Evolutionary conservation across 92 coral and sea anemone species (phyloP).

Genomic region (Zoanthus sansibaricus): DNA sequence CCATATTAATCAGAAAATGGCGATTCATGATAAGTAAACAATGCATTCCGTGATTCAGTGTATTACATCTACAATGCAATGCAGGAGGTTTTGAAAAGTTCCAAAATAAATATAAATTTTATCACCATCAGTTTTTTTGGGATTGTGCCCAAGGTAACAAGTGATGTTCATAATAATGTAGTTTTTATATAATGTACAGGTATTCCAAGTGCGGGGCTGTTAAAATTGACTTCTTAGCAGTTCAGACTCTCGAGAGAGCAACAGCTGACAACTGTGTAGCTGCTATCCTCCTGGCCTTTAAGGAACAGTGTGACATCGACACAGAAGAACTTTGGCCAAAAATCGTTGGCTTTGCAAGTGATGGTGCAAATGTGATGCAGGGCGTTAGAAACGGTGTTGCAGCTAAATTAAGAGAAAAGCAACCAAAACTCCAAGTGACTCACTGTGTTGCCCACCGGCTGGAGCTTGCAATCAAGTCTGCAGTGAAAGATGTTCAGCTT

Average conservation of each 20-base stretch:
- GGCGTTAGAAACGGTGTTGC: conserved; percentile 49
- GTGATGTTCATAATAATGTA: too few relatives aligned
- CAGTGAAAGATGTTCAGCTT: conserved; percentile 36
- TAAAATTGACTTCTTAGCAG: conserved; percentile 8
- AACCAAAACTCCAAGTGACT: conserved; percentile 26
- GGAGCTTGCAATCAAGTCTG: conserved; percentile 40
- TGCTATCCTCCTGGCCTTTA: conserved; percentile 13
- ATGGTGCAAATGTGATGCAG: conserved; percentile 43
- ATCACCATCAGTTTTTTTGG: too few relatives aligned
- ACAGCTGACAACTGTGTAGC: not conserved
- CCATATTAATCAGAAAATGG: too few relatives aligned
- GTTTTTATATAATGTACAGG: conserved; percentile 4
- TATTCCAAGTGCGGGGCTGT: not conserved
- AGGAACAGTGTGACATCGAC: conserved; percentile 4
- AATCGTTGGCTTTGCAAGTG: conserved; percentile 42
- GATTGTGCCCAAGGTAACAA: too few relatives aligned
- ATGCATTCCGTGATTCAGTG: too few relatives aligned
- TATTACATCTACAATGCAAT: too few relatives aligned
- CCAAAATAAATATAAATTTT: too few relatives aligned
- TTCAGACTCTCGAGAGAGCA: conserved; percentile 15
- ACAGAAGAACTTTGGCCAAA: conserved; percentile 40
- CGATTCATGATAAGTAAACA: too few relatives aligned
- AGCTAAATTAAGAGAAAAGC: conserved; percentile 48
- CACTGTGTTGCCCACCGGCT: conserved; percentile 55
- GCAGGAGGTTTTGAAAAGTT: too few relatives aligned